A percentile compares a stretch with the other conserved stretches of the same genome.
phyloP scores from a whole-genome alignment of 2,888 invertebrate species.

The Lycia hirtaria region DNA sequence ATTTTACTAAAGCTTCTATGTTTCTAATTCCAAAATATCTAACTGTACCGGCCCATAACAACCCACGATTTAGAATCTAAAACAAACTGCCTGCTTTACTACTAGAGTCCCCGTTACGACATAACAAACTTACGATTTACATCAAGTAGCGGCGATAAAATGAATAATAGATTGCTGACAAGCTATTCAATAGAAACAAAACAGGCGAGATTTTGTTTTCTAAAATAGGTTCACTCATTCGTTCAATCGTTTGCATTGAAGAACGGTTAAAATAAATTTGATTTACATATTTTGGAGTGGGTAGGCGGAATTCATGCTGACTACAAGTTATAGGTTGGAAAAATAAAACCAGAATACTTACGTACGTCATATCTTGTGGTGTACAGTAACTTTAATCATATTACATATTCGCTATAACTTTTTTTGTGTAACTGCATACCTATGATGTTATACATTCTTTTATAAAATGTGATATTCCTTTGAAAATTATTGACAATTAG shows the following conservation, averaged over 20 bases:
- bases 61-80: conserved; percentile 23
- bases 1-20: conserved; percentile 8
- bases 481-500: no score
- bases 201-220: conserved; percentile 22
- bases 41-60: conserved; percentile 18
- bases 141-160: conserved; percentile 28
- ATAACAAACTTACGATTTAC: conserved; percentile 26
- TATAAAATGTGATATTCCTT: no score
- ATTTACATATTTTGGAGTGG: conserved; percentile 42
- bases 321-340: background rate
- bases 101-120: conserved; percentile 22
- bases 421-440: no score
- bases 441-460: no score
- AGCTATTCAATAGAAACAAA: conserved; percentile 26
- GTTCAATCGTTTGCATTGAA: conserved; percentile 48
- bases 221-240: conserved; percentile 35
- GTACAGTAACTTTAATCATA: background rate
- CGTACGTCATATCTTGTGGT: background rate
- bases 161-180: conserved; percentile 25
- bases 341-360: no score
- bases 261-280: conserved; percentile 56
- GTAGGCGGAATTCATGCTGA: background rate
- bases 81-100: conserved; percentile 17
- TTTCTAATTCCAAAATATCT: conserved; percentile 5
- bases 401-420: no score